These are phyloP conservation scores for Spheniscus humboldti DNA, from an alignment of 2,797 vertebrate genomes.

Conservation along the genomic window DNA sequence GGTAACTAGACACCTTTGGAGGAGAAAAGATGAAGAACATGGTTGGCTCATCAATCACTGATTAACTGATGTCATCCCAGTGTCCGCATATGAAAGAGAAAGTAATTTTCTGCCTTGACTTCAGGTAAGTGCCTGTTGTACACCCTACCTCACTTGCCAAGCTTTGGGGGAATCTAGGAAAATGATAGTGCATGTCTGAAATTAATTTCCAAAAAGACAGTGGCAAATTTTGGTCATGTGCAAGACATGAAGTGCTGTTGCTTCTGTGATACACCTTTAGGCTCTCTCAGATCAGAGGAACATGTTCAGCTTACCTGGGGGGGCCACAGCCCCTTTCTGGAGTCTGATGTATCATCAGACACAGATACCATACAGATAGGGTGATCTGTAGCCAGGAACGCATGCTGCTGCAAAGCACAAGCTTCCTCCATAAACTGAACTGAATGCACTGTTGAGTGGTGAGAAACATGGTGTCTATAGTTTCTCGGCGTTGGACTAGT, in stretches of 20 bases:
- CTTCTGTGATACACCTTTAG: not conserved
- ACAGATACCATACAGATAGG: not conserved
- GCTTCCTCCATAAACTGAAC: not conserved
- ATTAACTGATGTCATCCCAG: not conserved
- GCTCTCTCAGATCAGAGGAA: not conserved
- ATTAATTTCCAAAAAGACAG: not conserved
- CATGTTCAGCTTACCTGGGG: not conserved
- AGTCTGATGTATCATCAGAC: not conserved
- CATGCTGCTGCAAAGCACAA: not conserved
- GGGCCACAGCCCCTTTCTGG: not conserved
- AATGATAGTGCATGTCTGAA: not conserved
- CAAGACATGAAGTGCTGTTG: not conserved
- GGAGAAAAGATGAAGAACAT: not conserved
- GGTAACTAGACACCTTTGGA: not conserved
- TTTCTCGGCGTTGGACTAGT: not conserved
- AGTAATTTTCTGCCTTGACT: not conserved
- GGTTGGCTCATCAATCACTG: not conserved
- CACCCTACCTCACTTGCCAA: not conserved
- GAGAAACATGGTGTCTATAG: not conserved
- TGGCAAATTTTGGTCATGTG: not conserved
- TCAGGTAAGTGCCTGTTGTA: not conserved
- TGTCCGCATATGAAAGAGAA: not conserved
- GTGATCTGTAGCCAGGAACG: not conserved
- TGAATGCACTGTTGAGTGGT: not conserved
- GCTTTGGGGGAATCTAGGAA: not conserved